Base-by-base conservation (phyloP, 2,113 vertebrate genomes). In the Athene cunicularia region DNA sequence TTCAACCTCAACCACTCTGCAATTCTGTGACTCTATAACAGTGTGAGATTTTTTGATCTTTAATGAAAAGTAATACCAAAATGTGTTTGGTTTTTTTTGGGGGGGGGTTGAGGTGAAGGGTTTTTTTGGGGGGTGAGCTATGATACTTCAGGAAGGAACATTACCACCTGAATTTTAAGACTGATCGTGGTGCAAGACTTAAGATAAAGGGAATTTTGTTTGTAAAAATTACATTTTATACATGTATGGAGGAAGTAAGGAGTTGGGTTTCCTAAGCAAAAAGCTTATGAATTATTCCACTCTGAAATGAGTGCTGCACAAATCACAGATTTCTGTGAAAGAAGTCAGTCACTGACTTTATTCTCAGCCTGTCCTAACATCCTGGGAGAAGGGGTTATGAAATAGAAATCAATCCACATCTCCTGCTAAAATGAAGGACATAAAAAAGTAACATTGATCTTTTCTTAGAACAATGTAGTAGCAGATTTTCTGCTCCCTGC, bases 31-130 rank as follows among this genome's bases (percentile, higher is more conserved):
- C 52, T 74, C 35, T 37, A 9, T 43, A 50, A 32, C 5, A 64
- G 19, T 47, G n/a, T 6, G 58, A 74, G 59, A 39, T 24, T 19
- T 73, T 23, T n/a, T n/a, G 5, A 20, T 32, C 26, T 66, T 43
- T 37, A 74, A 13, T 33, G 18, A 62, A 62, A 68, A 67, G 4
- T 19, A 53, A 45, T 67, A 37, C 6, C 22, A 68, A 52, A 68
- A 43, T 37, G 3, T n/a, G 6, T 62, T 75, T 45, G 19, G 15
- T 2, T 10, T 35, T 73, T 28, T 74, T 6, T 2, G 9, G 14
- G 8, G 3, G 9, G 14, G 8, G 5, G 15, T 37, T 37, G 27
- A 45, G 8, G 6, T 11, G 3, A 4, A 27, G 12, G 3, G 0
- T 23, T 32, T 39, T 62, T 16, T 21, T 1, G 2, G 1, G 3